A percentile compares a stretch with the other conserved stretches of the same genome.
phyloP scores from a whole-genome alignment of 1,140 invertebrate species.

The Zophobas morio region DNA sequence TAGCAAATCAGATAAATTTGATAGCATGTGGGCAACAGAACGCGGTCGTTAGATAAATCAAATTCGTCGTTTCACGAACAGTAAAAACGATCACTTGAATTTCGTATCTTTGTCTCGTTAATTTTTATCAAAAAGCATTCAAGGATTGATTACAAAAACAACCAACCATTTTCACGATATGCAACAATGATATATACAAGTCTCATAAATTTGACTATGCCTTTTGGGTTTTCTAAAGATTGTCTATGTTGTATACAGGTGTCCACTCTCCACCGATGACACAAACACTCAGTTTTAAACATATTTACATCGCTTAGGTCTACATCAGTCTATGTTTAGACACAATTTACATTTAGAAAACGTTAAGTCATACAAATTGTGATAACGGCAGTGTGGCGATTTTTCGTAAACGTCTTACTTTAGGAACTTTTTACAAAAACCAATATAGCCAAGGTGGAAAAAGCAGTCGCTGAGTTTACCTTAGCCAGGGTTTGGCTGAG shows the following conservation, averaged over 20 bases:
- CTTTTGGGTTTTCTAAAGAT: slow-evolving; percentile 17
- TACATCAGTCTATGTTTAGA: slow-evolving; percentile 35
- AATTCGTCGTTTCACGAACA: slow-evolving; percentile 24
- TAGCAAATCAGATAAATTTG: not conserved
- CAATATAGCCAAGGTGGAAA: not conserved
- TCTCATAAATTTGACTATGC: slow-evolving; percentile 34
- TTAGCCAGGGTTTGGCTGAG: too few species aligned
- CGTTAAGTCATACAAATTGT: slow-evolving; percentile 15
- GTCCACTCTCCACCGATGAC: slow-evolving; percentile 26
- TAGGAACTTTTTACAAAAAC: not conserved
- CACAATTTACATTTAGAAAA: slow-evolving; percentile 43
- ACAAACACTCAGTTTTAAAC: slow-evolving; percentile 33
- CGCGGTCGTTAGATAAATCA: not conserved
- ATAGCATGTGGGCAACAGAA: slow-evolving; percentile 19
- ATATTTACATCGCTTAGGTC: slow-evolving; percentile 28
- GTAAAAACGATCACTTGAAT: slow-evolving; percentile 9
- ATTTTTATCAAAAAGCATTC: slow-evolving; percentile 44
- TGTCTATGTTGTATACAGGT: slow-evolving; percentile 27
- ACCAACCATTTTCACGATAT: slow-evolving; percentile 45
- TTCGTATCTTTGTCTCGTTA: slow-evolving; percentile 19
- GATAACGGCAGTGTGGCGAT: slow-evolving; percentile 14
- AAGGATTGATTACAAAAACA: slow-evolving; percentile 39
- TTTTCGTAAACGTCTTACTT: not conserved
- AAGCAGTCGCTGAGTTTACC: too few species aligned
- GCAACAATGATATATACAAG: slow-evolving; percentile 48